These are phyloP conservation scores for Molossus molossus DNA, from an alignment of 2,797 vertebrate species.

Conservation along the genomic window DNA sequence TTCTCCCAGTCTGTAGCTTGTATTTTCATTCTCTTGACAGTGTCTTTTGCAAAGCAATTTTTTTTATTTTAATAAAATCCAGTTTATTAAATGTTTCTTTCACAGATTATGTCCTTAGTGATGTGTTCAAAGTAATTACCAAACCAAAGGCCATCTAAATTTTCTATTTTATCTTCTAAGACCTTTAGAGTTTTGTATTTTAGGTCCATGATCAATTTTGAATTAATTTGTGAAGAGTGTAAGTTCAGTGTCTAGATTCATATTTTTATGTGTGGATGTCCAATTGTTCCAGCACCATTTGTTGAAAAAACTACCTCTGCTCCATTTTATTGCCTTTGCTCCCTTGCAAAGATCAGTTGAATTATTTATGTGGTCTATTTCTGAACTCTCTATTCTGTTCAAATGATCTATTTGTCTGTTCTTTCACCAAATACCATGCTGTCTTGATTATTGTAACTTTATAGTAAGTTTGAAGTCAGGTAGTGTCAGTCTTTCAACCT, in stretches of 20 bases:
- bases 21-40: background rate
- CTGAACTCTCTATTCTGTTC: background rate
- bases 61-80: conserved; percentile 3
- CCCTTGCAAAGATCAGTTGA: conserved; percentile 19
- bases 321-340: background rate
- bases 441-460: background rate
- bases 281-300: background rate
- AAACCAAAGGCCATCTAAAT: background rate
- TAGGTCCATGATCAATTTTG: conserved; percentile 4
- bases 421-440: background rate
- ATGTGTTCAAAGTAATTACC: background rate
- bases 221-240: background rate
- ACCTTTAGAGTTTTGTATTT: background rate
- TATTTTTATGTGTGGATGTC: background rate
- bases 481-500: background rate
- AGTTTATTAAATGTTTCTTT: background rate
- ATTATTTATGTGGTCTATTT: background rate
- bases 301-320: background rate
- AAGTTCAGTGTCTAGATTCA: background rate
- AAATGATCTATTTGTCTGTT: background rate
- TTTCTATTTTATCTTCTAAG: background rate
- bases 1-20: background rate
- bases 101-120: background rate
- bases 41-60: background rate
- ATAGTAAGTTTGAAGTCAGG: background rate